A percentile compares a stretch with the other conserved stretches of the same genome.
These are phyloP conservation scores for Latrodectus elegans DNA, from an alignment of 2,888 invertebrate species.

Conservation along the genomic window DNA sequence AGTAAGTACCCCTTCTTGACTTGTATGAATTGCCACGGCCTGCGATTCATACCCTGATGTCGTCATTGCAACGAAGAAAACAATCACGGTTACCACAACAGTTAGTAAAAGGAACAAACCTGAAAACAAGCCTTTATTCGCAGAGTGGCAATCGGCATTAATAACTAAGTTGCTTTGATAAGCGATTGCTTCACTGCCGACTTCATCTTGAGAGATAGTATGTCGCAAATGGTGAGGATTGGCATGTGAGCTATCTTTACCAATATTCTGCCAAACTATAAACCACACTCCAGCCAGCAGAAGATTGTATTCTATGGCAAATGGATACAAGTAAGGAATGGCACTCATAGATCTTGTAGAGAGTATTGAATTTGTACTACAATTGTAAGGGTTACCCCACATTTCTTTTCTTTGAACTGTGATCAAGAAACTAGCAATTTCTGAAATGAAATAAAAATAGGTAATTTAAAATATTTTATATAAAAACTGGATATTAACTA, in stretches of 20 bases:
- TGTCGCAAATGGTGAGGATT: constrained; percentile 65
- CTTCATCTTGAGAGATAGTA: constrained; percentile 61
- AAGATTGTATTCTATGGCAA: constrained; percentile 87
- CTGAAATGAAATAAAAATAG: constrained; percentile 26
- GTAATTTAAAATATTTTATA: neutral
- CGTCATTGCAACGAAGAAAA: constrained; percentile 79
- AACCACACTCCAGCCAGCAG: constrained; percentile 86
- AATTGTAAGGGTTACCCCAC: constrained; percentile 45
- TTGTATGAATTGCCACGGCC: constrained; percentile 71
- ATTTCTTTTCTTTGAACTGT: constrained; percentile 34
- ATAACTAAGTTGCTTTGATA: constrained; percentile 77
- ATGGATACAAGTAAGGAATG: constrained; percentile 82
- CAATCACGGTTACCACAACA: constrained; percentile 79
- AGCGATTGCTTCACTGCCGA: constrained; percentile 71
- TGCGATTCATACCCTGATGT: constrained; percentile 75
- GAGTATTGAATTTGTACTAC: constrained; percentile 47
- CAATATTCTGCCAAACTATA: constrained; percentile 85
- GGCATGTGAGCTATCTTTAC: constrained; percentile 74
- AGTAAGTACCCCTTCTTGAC: constrained; percentile 79
- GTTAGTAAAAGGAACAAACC: constrained; percentile 81
- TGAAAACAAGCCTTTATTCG: constrained; percentile 84
- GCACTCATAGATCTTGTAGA: constrained; percentile 67
- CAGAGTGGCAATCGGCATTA: constrained; percentile 83
- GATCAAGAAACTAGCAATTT: constrained; percentile 55
- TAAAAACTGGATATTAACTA: neutral